Percentiles rank a stretch among this genome's conserved stretches.
Evolutionary conservation across 1,140 invertebrate species (phyloP).

Genomic region (Battus philenor): DNA sequence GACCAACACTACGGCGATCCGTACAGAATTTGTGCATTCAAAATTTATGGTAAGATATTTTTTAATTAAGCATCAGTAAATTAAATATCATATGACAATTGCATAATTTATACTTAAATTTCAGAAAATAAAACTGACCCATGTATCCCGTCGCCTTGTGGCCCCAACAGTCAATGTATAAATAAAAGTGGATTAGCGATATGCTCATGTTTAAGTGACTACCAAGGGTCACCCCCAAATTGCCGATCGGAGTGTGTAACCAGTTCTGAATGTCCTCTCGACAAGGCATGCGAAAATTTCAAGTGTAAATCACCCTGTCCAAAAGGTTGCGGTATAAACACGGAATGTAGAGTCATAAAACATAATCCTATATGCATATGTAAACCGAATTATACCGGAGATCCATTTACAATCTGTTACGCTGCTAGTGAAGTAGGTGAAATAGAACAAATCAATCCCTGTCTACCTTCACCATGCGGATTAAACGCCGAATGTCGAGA

Average conservation of each 20-base stretch:
- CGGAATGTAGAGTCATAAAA: conserved; percentile 80
- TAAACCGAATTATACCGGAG: conserved; percentile 80
- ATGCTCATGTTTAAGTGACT: conserved; percentile 80
- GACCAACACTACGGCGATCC: conserved; percentile 88
- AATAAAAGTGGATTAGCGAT: conserved; percentile 66
- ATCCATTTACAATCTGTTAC: conserved; percentile 82
- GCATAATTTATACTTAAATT: conserved; percentile 26
- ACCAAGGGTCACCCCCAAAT: conserved; percentile 79
- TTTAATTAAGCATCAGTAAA: conserved; percentile 6
- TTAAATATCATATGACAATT: conserved; percentile 2
- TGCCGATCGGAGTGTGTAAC: conserved; percentile 81
- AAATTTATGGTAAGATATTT: conserved; percentile 75
- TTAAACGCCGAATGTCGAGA: conserved; percentile 89
- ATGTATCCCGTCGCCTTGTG: conserved; percentile 75
- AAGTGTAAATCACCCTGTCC: conserved; percentile 83
- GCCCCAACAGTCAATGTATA: conserved; percentile 80
- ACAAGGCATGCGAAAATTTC: conserved; percentile 79
- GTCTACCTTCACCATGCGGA: conserved; percentile 87
- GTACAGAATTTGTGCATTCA: conserved; percentile 74
- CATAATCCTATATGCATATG: conserved; percentile 87
- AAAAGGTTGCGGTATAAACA: conserved; percentile 77
- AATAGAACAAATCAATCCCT: conserved; percentile 77
- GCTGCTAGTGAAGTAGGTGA: conserved; percentile 40
- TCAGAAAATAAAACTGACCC: conserved; percentile 47
- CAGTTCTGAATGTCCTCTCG: conserved; percentile 80